Evolutionary conservation across 2,797 vertebrate genomes (phyloP), one percentile per base, ranked within the genome.

Genomic region (Acestrorhynchus altus): DNA sequence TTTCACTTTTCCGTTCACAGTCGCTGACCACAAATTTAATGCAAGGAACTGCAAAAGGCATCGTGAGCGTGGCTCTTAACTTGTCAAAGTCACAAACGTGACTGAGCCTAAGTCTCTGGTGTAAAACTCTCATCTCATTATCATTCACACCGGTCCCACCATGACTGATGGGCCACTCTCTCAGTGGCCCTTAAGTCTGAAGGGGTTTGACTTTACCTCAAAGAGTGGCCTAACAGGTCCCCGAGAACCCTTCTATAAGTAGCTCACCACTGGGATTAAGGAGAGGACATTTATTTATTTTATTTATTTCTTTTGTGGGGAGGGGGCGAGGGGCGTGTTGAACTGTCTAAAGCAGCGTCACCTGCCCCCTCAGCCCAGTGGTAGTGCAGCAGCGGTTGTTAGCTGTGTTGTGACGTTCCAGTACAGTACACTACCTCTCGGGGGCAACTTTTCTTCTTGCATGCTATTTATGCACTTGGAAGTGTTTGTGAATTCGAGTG

Each of bases 401-500:
- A 72, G 86, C 91, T 88, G 90, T 91, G 92, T 89, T 90, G 87
- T 88, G 87, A 86, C 87, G 87, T 91, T 91, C 90, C 91, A 79
- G 83, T 86, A 88, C 90, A 84, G 83, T 86, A 88, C 90, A 85
- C 83, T 82, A 85, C 86, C 91, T 90, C 87, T 91, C 88, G 76
- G 90, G 64, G 90, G 87, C 90, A 57, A 90, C 86, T 86, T 89
- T 86, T 82, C 85, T 87, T 89, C 90, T 85, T 84, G 84, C 65
- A 39, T 84, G 91, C 93, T 92, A 89, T 92, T 94, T 91, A 92
- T 93, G 90, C 93, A 90, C 89, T 92, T 90, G 90, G 90, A 93
- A 93, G 92, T 93, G 92, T 93, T 93, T 94, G 92, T 91, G 91
- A 93, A 93, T 93, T 92, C 92, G 91, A 93, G 91, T 91, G 92